phyloP scores from a whole-genome alignment of 1,140 invertebrate genomes.

The Chrysoperla carnea region DNA sequence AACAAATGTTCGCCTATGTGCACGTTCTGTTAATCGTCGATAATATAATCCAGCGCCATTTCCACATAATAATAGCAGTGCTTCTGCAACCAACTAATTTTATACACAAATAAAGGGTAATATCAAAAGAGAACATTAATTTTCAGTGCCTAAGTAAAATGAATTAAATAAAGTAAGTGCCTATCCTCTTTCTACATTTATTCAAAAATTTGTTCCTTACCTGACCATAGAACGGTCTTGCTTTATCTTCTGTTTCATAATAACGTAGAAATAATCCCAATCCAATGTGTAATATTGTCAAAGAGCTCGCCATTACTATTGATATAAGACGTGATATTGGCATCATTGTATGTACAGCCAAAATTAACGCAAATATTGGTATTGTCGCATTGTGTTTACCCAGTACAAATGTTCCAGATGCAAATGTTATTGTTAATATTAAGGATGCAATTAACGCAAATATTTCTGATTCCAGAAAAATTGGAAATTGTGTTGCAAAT shows the following conservation, averaged over 20 bases:
- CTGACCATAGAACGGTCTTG: conserved; percentile 29
- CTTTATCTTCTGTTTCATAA: conserved; percentile 14
- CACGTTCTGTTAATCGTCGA: conserved; percentile 64
- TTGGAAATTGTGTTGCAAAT: conserved; percentile 27
- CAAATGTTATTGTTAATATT: conserved; percentile 25
- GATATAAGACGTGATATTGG: conserved; percentile 42
- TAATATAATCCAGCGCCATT: conserved; percentile 72
- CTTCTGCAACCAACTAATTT: conserved; percentile 52
- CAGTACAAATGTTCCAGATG: conserved; percentile 27
- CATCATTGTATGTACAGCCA: conserved; percentile 54
- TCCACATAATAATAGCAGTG: conserved; percentile 55
- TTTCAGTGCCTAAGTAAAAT: too few species aligned
- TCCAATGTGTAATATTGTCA: conserved; percentile 37
- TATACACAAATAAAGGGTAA: conserved; percentile 6
- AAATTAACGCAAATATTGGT: conserved; percentile 41
- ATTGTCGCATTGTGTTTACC: conserved; percentile 35
- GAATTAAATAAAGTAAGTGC: too few species aligned
- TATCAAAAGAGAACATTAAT: neutral
- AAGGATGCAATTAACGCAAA: conserved; percentile 30
- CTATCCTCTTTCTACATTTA: too few species aligned
- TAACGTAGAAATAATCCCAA: neutral
- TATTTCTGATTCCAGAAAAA: conserved; percentile 30
- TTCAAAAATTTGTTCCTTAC: conserved; percentile 18
- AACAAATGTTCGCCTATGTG: conserved; percentile 69
- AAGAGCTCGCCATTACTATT: conserved; percentile 32